These are phyloP conservation scores for Pyrgus malvae DNA, from an alignment of 2,888 invertebrate species.

Conservation along the genomic window DNA sequence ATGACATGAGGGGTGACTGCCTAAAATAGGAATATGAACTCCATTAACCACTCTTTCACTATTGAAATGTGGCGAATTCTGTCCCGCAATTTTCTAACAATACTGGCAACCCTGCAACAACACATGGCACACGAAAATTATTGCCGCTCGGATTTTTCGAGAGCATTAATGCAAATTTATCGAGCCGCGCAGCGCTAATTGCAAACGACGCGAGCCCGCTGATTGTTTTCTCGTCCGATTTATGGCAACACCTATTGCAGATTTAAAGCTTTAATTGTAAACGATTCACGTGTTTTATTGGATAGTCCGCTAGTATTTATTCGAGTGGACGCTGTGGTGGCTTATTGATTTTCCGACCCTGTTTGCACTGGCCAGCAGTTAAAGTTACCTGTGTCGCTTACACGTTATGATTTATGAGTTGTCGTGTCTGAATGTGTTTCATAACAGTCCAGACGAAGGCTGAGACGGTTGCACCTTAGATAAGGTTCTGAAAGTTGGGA, in stretches of 20 bases:
- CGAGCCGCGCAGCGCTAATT: constrained; percentile 79
- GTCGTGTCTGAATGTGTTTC: background rate
- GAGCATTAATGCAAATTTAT: constrained; percentile 82
- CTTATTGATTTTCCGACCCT: constrained; percentile 72
- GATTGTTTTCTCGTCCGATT: constrained; percentile 80
- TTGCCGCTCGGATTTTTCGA: constrained; percentile 79
- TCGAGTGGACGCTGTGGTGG: constrained; percentile 63
- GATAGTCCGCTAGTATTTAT: constrained; percentile 78
- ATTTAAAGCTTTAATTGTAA: constrained; percentile 82
- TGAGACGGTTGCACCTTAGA: too few relatives aligned
- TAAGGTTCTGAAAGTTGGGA: too few relatives aligned
- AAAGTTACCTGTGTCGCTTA: constrained; percentile 48
- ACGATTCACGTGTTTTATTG: constrained; percentile 81
- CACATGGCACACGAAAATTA: constrained; percentile 76
- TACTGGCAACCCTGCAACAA: constrained; percentile 42
- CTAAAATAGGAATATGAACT: too few relatives aligned
- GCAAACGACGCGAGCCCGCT: constrained; percentile 76
- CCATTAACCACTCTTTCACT: too few relatives aligned
- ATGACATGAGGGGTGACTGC: too few relatives aligned
- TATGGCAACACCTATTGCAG: constrained; percentile 82
- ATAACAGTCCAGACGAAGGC: too few relatives aligned
- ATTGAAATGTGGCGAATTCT: too few relatives aligned
- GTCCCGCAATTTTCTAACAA: constrained; percentile 3
- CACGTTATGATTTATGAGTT: constrained; percentile 45
- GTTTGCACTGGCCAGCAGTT: constrained; percentile 51